phyloP scores from a whole-genome alignment of 2,888 invertebrate genomes.

The Anticlea derivata region DNA sequence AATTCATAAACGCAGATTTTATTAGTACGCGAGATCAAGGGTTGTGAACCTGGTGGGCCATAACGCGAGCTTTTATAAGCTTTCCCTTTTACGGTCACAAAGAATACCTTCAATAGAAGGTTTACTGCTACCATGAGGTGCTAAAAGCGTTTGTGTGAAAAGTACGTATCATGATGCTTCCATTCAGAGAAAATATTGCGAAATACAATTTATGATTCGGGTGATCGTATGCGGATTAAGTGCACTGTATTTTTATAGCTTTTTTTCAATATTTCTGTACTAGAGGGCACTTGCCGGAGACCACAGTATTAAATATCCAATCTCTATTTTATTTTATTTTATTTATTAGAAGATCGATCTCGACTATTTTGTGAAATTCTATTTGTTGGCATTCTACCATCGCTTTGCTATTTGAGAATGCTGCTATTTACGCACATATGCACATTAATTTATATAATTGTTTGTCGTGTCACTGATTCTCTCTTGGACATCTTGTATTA shows the following conservation, averaged over 20 bases:
- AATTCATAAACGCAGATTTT: conserved; percentile 46
- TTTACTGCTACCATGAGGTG: conserved; percentile 53
- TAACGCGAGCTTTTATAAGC: conserved; percentile 58
- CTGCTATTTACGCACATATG: background rate
- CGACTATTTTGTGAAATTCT: conserved; percentile 1
- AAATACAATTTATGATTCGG: conserved; percentile 63
- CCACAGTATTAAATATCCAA: conserved; percentile 22
- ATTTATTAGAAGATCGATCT: conserved; percentile 6
- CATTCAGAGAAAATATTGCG: conserved; percentile 58
- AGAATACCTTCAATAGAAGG: conserved; percentile 58
- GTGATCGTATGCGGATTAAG: conserved; percentile 36
- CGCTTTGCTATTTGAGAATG: background rate
- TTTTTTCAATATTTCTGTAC: conserved; percentile 19
- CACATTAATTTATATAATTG: too few relatives aligned
- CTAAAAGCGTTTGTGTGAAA: conserved; percentile 63
- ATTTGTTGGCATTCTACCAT: conserved; percentile 7
- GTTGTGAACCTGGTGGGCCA: conserved; percentile 29
- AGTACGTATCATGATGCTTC: conserved; percentile 49
- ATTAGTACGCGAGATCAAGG: conserved; percentile 42
- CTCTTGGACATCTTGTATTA: too few relatives aligned
- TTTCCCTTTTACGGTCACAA: conserved; percentile 55
- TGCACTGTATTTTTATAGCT: conserved; percentile 31
- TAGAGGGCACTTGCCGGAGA: conserved; percentile 9
- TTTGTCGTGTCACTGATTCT: too few relatives aligned
- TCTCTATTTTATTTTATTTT: conserved; percentile 7